Percentiles rank a stretch among this genome's conserved stretches.
These are phyloP conservation scores for Semnornis frantzii DNA, from an alignment of 2,113 vertebrate genomes.

Conservation along the genomic window DNA sequence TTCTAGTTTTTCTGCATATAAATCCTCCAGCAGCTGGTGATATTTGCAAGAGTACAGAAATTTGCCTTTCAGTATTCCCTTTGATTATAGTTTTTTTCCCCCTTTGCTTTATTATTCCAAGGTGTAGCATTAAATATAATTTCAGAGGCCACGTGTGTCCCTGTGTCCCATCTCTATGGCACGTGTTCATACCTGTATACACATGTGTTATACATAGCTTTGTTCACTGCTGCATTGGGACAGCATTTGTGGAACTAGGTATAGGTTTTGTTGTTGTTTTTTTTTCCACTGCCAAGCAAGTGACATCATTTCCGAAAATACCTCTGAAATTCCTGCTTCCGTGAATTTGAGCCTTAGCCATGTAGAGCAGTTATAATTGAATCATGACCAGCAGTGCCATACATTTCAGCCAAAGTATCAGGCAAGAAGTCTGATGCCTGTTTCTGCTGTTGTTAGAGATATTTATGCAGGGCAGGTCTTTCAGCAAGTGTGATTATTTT, in stretches of 20 bases:
- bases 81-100: background rate
- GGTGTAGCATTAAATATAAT: constrained; percentile 14
- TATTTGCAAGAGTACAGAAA: constrained; percentile 18
- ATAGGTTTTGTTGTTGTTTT: background rate
- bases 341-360: constrained; percentile 46
- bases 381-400: constrained; percentile 13
- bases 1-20: constrained; percentile 28
- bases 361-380: constrained; percentile 62
- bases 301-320: constrained; percentile 44
- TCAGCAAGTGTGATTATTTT: constrained; percentile 71
- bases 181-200: background rate
- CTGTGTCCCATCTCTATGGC: background rate
- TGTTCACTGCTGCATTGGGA: background rate
- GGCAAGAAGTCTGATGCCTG: constrained; percentile 45
- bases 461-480: constrained; percentile 62
- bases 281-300: background rate
- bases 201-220: background rate
- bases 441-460: constrained; percentile 59
- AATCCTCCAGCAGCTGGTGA: constrained; percentile 46
- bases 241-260: background rate
- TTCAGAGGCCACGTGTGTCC: background rate
- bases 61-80: constrained; percentile 22
- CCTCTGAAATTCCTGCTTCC: constrained; percentile 38
- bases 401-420: constrained; percentile 39
- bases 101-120: constrained; percentile 27